Conservation (phyloP, 2,113 vertebrate species). For the Colaptes auratus region DNA sequence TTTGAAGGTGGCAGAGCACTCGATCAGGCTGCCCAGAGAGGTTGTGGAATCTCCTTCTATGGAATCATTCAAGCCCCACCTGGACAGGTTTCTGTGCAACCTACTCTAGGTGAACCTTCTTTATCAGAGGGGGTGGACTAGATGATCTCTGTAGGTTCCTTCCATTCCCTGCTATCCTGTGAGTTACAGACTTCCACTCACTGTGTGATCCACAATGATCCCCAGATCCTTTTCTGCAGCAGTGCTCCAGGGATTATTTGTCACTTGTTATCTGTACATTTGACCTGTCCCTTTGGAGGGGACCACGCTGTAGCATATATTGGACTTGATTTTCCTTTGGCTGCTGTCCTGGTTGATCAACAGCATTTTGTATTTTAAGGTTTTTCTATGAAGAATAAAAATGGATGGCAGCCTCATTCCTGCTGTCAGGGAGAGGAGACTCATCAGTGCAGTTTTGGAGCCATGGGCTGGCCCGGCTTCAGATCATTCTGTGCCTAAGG, state of each 20-base stretch:
- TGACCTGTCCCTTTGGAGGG: background rate
- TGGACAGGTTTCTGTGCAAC: too few species aligned
- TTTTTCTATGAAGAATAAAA: background rate
- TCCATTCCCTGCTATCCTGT: too few species aligned
- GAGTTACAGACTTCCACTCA: background rate
- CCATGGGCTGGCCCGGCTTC: background rate
- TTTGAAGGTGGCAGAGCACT: too few species aligned
- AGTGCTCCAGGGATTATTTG: background rate
- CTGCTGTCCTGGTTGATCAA: background rate
- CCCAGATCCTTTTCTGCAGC: background rate
- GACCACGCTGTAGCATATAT: background rate
- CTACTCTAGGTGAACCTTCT: too few species aligned
- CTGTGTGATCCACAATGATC: background rate
- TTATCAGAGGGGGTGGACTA: too few species aligned
- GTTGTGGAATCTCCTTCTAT: too few species aligned
- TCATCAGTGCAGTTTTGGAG: background rate
- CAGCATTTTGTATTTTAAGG: background rate
- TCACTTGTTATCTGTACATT: background rate
- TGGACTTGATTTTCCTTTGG: background rate
- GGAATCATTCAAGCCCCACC: too few species aligned
- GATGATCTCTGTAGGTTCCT: too few species aligned
- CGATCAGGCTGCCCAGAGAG: too few species aligned
- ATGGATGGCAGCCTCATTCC: background rate
- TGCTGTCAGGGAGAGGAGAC: background rate
- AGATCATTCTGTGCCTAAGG: background rate